Base-by-base conservation (phyloP, 2,888 invertebrate genomes). In the Idaea aversata region DNA sequence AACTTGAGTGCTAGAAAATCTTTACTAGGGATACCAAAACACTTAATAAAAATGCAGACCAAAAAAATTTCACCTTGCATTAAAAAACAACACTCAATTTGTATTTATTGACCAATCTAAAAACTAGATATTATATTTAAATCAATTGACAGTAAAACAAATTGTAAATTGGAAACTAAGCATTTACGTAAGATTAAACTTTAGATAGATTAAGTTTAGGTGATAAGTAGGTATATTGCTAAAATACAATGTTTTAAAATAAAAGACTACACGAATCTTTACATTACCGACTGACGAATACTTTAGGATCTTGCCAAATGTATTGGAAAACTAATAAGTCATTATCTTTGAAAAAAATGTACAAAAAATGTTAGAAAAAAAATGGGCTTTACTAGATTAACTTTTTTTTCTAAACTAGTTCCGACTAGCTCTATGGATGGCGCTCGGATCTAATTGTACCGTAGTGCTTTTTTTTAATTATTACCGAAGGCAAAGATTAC, bases 251-350 rank as follows among this genome's bases (percentile, higher is more conserved):
- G 69, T 71, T 74, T 65, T 76, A 79, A 81, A 82, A 83, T 65
- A 77, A 79, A 81, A 82, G 83, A 84, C 82, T 83, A 78, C 69
- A 47, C 70, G 72, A 77, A 72, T 74, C 73, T 70, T 75, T 69
- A 76, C 70, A 77, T 80, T 77, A 74, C 69, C 73, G 87, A 89
- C 86, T 88, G 88, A 88, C 74, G 71, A 79, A 77, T 79, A 67
- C 70, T 78, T 84, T 84, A 83, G 81, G 82, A 83, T 90, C 91
- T 91, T 90, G 91, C 91, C 91, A 90, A 83, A 80, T 77, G 65
- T 60, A 76, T 78, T 72, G 67, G 70, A 68, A 65, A 70, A 71
- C 65, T 72, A 75, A 75, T 69, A 71, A 68, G 72, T 71, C 47
- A 47, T 10, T 47, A 6, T 47, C 7, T 13, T 47, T 47, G 2